Conservation (phyloP, 2,113 vertebrate genomes). For the Prietella phreatophila region DNA sequence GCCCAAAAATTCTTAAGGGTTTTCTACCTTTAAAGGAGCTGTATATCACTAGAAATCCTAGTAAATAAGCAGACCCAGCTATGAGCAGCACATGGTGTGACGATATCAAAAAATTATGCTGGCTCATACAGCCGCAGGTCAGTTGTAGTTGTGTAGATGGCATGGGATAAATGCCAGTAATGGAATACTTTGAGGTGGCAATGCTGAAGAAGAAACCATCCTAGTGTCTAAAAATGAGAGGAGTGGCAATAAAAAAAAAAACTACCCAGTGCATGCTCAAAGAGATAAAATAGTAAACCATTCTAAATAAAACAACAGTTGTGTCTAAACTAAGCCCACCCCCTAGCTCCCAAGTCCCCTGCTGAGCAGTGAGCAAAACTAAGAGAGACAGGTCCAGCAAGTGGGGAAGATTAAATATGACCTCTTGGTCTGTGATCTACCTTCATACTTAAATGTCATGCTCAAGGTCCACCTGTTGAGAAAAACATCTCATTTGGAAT, state of each 20-base stretch:
- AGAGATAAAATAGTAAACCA: not conserved
- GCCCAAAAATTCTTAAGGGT: no score
- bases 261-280: not conserved
- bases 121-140: no score
- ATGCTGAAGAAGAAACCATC: not conserved
- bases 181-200: not conserved
- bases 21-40: no score
- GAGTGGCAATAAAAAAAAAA: not conserved
- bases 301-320: not conserved
- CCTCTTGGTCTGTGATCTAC: conserved; percentile 33
- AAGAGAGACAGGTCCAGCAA: conserved; percentile 15
- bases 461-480: conserved; percentile 28
- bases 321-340: not conserved
- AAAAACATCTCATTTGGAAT: conserved; percentile 39
- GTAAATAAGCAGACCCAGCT: no score
- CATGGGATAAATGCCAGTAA: not conserved
- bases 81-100: no score
- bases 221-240: not conserved
- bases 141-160: not conserved
- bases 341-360: not conserved
- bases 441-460: conserved; percentile 34
- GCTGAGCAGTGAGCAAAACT: conserved; percentile 1
- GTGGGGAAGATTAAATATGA: conserved; percentile 32
- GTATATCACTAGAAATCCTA: no score
- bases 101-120: no score